Evolutionary conservation across 1,140 invertebrate genomes (phyloP).

Genomic region (Epicauta chinensis): DNA sequence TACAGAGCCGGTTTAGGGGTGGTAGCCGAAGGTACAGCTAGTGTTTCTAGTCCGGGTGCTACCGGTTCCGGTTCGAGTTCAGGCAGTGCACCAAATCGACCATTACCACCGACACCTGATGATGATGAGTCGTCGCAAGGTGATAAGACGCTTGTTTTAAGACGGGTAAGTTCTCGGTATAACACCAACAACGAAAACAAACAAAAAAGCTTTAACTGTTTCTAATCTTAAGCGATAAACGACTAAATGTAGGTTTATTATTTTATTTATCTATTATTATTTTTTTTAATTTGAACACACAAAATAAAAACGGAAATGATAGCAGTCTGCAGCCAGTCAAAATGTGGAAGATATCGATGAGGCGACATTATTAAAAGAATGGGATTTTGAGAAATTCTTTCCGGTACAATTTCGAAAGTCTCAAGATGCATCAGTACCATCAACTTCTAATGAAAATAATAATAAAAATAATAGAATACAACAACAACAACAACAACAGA

Average conservation of each 20-base stretch:
- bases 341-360: slow-evolving; percentile 55
- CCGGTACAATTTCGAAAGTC: slow-evolving; percentile 46
- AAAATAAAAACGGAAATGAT: slow-evolving; percentile 17
- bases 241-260: background rate
- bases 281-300: slow-evolving; percentile 1
- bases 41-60: slow-evolving; percentile 44
- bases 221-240: background rate
- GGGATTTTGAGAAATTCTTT: slow-evolving; percentile 79
- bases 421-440: slow-evolving; percentile 41
- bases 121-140: slow-evolving; percentile 73
- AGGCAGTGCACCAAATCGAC: slow-evolving; percentile 79
- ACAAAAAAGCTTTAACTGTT: background rate
- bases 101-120: slow-evolving; percentile 88
- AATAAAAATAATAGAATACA: background rate
- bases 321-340: slow-evolving; percentile 41
- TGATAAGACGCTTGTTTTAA: slow-evolving; percentile 84
- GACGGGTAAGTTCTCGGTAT: slow-evolving; percentile 78
- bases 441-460: slow-evolving; percentile 38
- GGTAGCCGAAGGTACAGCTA: slow-evolving; percentile 45
- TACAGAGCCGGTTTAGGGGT: slow-evolving; percentile 68
- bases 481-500: slow-evolving; percentile 41
- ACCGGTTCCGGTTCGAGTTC: slow-evolving; percentile 50
- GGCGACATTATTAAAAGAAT: slow-evolving; percentile 69
- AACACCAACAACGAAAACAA: too few relatives aligned
- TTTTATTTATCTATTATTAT: slow-evolving; percentile 8